Evolutionary conservation across 2,888 invertebrate genomes (phyloP), one percentile per base, ranked within the genome.

Genomic region (Octodonta nipae): DNA sequence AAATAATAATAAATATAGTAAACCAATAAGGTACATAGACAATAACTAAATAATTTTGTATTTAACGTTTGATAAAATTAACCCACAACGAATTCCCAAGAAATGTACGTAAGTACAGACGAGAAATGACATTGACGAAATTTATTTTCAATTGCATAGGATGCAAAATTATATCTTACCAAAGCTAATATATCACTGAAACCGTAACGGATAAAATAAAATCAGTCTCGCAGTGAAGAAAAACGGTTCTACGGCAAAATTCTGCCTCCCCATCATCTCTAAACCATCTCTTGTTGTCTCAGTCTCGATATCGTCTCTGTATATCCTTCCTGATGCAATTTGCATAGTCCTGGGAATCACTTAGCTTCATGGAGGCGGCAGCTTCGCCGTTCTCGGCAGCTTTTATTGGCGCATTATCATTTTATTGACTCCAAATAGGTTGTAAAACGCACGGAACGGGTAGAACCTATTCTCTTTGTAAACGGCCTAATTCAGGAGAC

Each of bases 351-450:
- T 16, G 6, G 15, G 15, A 28, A 28, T 28, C 28, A 28, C 28
- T 28, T 28, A 28, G 28, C n/a, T 22, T 22, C 22, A n/a, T 10
- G 22, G 22, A 22, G 11, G 22, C n/a, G 47, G 49, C 51, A 52
- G 49, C 51, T 40, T 45, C 42, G 48, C 47, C 49, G 47, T 47
- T 47, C 47, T 44, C 39, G 44, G 55, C 49, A 55, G 58, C 58
- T 58, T 63, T 61, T 62, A 62, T 63, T 61, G 60, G 58, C 51
- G 57, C 62, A 64, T 63, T 64, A 61, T 60, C 64, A 63, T 63
- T 65, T 66, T 66, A 66, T 64, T 59, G 65, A 61, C 63, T 62
- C 60, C 63, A 63, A 66, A 67, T 66, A 63, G 66, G 64, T 65
- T 64, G 65, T 62, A 64, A 65, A 66, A 64, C 63, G 65, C 56